Evolutionary conservation across 2,797 vertebrate genomes (phyloP).

Genomic region (Pelodytes ibericus): DNA sequence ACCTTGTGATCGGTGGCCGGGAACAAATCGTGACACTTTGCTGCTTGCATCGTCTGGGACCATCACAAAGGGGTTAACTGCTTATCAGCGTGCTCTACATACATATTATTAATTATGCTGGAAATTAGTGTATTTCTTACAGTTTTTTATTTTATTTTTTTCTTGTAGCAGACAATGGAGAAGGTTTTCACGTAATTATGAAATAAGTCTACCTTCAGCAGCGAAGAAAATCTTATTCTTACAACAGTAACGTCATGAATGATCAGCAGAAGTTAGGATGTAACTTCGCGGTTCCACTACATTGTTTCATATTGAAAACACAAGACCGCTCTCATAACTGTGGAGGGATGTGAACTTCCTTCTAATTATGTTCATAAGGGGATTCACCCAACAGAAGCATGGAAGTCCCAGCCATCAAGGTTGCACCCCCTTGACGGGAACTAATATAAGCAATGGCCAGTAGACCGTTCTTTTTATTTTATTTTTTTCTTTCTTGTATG

Average conservation of each 20-base stretch:
- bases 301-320: conserved; percentile 86
- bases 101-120: too few species aligned
- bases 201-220: conserved; percentile 65
- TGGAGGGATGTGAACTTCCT: conserved; percentile 69
- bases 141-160: conserved; percentile 14
- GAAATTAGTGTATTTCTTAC: background rate
- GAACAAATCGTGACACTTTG: too few species aligned
- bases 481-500: conserved; percentile 3
- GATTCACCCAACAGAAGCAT: conserved; percentile 63
- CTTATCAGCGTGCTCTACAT: too few species aligned
- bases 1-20: too few species aligned
- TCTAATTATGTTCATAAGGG: conserved; percentile 69
- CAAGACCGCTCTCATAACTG: conserved; percentile 68
- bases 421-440: conserved; percentile 62
- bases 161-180: conserved; percentile 83
- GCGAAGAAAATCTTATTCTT: conserved; percentile 16
- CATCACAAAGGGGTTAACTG: too few species aligned
- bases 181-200: conserved; percentile 84
- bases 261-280: conserved; percentile 68
- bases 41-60: too few species aligned
- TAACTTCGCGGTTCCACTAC: conserved; percentile 66
- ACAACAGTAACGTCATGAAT: conserved; percentile 67
- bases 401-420: conserved; percentile 60
- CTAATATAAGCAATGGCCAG: conserved; percentile 68
- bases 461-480: too few species aligned